phyloP scores from a whole-genome alignment of 1,140 invertebrate genomes.

The Whitmania pigra region DNA sequence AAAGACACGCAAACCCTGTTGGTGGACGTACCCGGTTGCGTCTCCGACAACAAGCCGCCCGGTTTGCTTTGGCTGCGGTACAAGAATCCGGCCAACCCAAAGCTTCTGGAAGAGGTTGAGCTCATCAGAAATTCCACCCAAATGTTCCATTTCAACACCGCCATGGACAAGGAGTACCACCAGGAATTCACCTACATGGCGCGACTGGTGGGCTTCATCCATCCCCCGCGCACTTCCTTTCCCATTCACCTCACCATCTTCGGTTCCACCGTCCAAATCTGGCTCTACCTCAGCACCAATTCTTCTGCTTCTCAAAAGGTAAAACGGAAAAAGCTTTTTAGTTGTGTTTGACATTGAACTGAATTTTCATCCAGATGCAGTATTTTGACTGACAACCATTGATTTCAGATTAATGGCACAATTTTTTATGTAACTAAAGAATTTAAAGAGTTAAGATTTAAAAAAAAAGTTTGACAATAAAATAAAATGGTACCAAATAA shows the following conservation, averaged over 20 bases:
- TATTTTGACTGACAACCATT: no score
- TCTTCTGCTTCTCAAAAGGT: slow-evolving; percentile 30
- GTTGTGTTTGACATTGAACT: no score
- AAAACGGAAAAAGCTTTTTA: slow-evolving; percentile 20
- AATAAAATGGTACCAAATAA: no score
- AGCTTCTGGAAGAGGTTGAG: slow-evolving; percentile 64
- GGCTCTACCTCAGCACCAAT: slow-evolving; percentile 34
- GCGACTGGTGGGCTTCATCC: slow-evolving; percentile 61
- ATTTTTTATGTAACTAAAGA: no score
- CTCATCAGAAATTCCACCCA: slow-evolving; percentile 71
- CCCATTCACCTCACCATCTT: slow-evolving; percentile 29
- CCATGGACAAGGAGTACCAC: slow-evolving; percentile 52
- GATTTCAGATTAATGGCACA: no score
- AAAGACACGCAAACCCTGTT: slow-evolving; percentile 64
- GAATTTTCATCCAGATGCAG: no score
- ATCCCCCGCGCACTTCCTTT: slow-evolving; percentile 56
- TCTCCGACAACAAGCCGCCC: slow-evolving; percentile 62
- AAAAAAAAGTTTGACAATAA: no score
- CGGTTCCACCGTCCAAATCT: slow-evolving; percentile 27
- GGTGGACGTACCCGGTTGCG: slow-evolving; percentile 58
- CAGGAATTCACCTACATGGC: slow-evolving; percentile 48
- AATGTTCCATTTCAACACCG: slow-evolving; percentile 54
- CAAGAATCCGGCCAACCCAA: slow-evolving; percentile 66
- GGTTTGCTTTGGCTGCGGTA: slow-evolving; percentile 79
- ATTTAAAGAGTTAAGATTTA: no score